Evolutionary conservation across 2,888 invertebrate genomes (phyloP).

Genomic region (Zaprionus lineosus): DNA sequence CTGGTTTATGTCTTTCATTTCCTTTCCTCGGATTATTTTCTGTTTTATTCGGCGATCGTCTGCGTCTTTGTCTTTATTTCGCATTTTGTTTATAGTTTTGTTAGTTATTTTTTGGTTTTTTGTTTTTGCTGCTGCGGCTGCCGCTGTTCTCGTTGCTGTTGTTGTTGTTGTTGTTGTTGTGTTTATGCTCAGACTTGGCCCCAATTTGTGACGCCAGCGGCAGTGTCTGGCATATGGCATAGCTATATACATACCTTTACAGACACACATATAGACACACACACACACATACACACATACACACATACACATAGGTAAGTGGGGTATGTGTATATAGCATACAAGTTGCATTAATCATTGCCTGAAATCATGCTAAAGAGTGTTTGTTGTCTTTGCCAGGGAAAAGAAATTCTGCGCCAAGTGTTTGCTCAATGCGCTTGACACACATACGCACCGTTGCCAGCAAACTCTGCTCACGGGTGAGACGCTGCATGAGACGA

Average conservation of each 20-base stretch:
- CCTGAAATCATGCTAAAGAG: constrained; percentile 37
- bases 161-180: constrained; percentile 14
- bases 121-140: constrained; percentile 2
- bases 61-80: constrained; percentile 21
- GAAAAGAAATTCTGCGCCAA: constrained; percentile 55
- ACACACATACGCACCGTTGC: constrained; percentile 61
- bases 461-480: constrained; percentile 13
- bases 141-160: too few relatives aligned
- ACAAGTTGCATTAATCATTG: constrained; percentile 68
- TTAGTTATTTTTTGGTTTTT: constrained; percentile 13
- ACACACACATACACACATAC: constrained; percentile 6
- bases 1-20: constrained; percentile 45
- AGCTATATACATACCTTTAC: constrained; percentile 7
- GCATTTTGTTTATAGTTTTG: constrained; percentile 58
- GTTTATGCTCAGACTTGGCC: constrained; percentile 68
- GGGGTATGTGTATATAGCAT: constrained; percentile 31
- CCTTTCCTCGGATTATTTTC: constrained; percentile 32
- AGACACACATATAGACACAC: too few relatives aligned
- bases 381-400: constrained; percentile 24
- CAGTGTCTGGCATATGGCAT: constrained; percentile 46
- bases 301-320: constrained; percentile 11
- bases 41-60: constrained; percentile 23
- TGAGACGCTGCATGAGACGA: too few relatives aligned
- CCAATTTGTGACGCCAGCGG: constrained; percentile 56
- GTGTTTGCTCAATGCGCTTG: constrained; percentile 72